Evolutionary conservation across 2,888 invertebrate species (phyloP).

Genomic region (Catocala sponsa): DNA sequence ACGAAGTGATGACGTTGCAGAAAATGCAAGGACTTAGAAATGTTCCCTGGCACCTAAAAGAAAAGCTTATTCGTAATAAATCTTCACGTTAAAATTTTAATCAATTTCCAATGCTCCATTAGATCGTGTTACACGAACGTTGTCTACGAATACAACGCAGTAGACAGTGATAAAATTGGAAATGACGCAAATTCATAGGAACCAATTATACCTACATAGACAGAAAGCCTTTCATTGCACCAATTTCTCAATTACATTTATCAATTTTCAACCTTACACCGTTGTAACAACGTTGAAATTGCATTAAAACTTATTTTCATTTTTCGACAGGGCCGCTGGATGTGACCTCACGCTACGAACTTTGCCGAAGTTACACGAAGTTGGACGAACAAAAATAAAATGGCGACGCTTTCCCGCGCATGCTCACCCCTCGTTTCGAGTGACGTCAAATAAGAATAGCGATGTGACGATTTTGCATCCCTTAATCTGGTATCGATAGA

Average conservation of each 20-base stretch:
- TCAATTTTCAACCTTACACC: constrained; percentile 13
- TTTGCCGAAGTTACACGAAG: constrained; percentile 55
- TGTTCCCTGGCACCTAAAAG: too few species aligned
- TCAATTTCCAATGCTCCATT: not conserved
- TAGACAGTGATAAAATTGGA: constrained; percentile 29
- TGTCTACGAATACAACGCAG: constrained; percentile 16
- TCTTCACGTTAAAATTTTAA: too few species aligned
- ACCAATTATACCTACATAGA: constrained; percentile 23
- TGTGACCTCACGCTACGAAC: constrained; percentile 56
- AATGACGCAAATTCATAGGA: constrained; percentile 50
- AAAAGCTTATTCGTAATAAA: too few species aligned
- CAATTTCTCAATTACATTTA: constrained; percentile 14
- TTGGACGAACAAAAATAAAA: constrained; percentile 63
- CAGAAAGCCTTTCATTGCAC: constrained; percentile 46
- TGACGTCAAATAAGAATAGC: constrained; percentile 72
- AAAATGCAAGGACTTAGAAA: too few species aligned
- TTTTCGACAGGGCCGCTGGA: constrained; percentile 22
- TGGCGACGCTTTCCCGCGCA: constrained; percentile 76
- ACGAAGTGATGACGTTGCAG: too few species aligned
- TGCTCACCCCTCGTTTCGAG: constrained; percentile 64
- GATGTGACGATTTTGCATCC: constrained; percentile 53
- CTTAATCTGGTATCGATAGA: constrained; percentile 51
- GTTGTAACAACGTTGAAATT: constrained; percentile 12
- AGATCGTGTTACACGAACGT: not conserved
- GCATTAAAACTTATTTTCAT: constrained; percentile 11